Evolutionary conservation across 2,113 vertebrate genomes (phyloP), one percentile per base, ranked within the genome.

Genomic region (Ochotona princeps): DNA sequence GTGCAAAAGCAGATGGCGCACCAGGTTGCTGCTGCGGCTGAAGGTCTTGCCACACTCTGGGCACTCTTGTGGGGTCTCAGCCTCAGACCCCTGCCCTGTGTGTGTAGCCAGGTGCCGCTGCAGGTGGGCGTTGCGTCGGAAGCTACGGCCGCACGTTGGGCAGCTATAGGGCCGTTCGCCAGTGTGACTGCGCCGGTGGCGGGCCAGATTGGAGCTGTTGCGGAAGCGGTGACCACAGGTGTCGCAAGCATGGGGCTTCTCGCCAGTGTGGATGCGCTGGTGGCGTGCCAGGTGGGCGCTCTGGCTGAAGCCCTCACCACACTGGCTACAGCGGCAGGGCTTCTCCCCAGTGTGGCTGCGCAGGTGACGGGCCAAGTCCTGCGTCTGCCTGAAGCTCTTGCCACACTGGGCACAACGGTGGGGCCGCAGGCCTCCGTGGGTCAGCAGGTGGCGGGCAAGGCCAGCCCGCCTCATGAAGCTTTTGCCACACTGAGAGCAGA

Each of bases 241-340:
- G 87, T 96, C 94, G 14, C 97, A 97, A 75, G 92, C 90, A 10
- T 96, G 96, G 3, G 94, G 95, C 79, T 96, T 98, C 93, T 97
- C 97, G 1, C 98, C 98, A 0, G 98, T 95, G 94, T 97, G 97
- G 87, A 97, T 97, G 81, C 97, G 96, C 95, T 96, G 97, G 97
- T 98, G 98, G 81, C 98, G 98, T 0, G 98, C 98, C 0, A 98
- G 97, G 1, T 98, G 98, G 7, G 98, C 98, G 38, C 97, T 98
- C 94, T 98, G 98, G 94, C 97, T 94, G 72, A 98, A 99, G 81
- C 98, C 94, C 28, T 98, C 98, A 0, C 98, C 97, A 2, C 98
- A 99, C 88, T 97, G 95, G 13, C 95, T 96, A 74, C 98, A 99
- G 66, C 97, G 95, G 88, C 98, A 98, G 0, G 97, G 97, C 69